Evolutionary conservation across 2,797 vertebrate genomes (phyloP).

Genomic region (Trachurus trachurus): DNA sequence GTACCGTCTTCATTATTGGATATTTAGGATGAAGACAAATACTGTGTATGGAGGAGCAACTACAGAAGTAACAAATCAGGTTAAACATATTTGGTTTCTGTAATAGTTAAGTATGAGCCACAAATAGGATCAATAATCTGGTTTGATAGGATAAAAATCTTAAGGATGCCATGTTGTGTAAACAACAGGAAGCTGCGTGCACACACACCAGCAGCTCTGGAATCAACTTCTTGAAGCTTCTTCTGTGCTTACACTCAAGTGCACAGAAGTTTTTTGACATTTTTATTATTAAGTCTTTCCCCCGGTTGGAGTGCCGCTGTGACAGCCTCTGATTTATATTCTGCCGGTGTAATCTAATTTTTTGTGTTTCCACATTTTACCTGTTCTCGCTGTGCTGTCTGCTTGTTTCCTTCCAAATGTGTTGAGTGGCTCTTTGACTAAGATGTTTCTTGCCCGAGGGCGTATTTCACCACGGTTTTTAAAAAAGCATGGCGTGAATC

Average conservation of each 20-base stretch:
- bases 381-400: conserved; percentile 40
- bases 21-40: too few species aligned
- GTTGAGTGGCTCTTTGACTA: conserved; percentile 67
- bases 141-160: neutral
- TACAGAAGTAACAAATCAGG: neutral
- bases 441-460: conserved; percentile 68
- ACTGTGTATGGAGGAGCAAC: too few species aligned
- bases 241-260: conserved; percentile 9
- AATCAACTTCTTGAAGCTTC: conserved; percentile 13
- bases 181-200: conserved; percentile 5
- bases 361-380: conserved; percentile 57
- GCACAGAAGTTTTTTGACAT: conserved; percentile 14
- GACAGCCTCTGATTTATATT: conserved; percentile 51
- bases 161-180: neutral
- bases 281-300: conserved; percentile 29
- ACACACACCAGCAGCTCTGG: conserved; percentile 4
- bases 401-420: conserved; percentile 60
- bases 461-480: conserved; percentile 63
- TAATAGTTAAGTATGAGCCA: neutral
- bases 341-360: conserved; percentile 41
- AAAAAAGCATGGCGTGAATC: conserved; percentile 73
- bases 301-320: conserved; percentile 43
- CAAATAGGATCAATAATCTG: neutral
- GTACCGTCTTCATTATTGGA: too few species aligned
- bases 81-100: neutral